Evolutionary conservation across 2,797 vertebrate genomes (phyloP).

Genomic region (Sparus aurata): DNA sequence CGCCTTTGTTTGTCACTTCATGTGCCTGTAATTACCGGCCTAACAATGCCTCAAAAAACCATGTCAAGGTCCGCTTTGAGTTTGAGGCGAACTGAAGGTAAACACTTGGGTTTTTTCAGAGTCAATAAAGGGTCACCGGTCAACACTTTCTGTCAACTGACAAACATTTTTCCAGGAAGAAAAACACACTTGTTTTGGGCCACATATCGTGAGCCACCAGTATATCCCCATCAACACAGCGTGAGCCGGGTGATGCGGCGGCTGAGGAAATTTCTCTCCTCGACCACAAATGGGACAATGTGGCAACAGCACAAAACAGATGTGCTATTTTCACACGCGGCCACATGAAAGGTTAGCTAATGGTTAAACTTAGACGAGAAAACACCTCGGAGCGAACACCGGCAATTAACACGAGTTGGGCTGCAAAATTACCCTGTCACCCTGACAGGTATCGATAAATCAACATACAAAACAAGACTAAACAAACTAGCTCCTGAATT

Average conservation of each 20-base stretch:
- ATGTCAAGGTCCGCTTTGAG: slow-evolving; percentile 36
- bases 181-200: slow-evolving; percentile 64
- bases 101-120: slow-evolving; percentile 61
- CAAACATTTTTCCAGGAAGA: slow-evolving; percentile 61
- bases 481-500: background rate
- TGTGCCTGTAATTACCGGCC: slow-evolving; percentile 66
- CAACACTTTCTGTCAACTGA: slow-evolving; percentile 40
- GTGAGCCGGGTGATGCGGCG: slow-evolving; percentile 19
- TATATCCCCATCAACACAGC: slow-evolving; percentile 46
- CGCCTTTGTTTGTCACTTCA: slow-evolving; percentile 61
- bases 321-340: slow-evolving; percentile 51
- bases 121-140: slow-evolving; percentile 53
- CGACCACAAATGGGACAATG: slow-evolving; percentile 69
- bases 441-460: slow-evolving; percentile 16
- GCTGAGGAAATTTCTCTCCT: slow-evolving; percentile 31
- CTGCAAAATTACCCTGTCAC: background rate
- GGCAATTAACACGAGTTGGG: slow-evolving; percentile 13
- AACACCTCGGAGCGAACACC: slow-evolving; percentile 38
- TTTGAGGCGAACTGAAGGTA: slow-evolving; percentile 35
- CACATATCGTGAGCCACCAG: slow-evolving; percentile 43
- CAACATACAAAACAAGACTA: background rate
- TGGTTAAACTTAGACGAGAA: slow-evolving; percentile 42
- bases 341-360: slow-evolving; percentile 44
- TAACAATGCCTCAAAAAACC: slow-evolving; percentile 62
- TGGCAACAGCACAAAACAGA: slow-evolving; percentile 52